Base-by-base conservation (phyloP, 1,140 invertebrate genomes). In the Platyscapa corneri region DNA sequence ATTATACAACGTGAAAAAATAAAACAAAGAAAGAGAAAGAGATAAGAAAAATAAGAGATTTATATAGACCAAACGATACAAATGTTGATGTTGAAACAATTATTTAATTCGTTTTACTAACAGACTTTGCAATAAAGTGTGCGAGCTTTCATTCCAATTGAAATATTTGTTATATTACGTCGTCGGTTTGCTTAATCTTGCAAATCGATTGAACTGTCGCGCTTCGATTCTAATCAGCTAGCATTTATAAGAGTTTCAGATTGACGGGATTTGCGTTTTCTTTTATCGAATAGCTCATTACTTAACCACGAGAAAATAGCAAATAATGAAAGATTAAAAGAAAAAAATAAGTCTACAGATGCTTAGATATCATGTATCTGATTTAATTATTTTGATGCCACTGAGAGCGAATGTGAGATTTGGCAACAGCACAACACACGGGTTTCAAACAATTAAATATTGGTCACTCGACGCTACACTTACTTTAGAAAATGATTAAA, bases 201-300 rank as follows among this genome's bases (percentile, higher is more conserved):
- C 70, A 81, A 65, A 49, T 65, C 46, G 67, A 82, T 75, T 74
- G 70, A 82, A 82, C 81, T 82, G 70, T 82, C 80, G 64, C 65
- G 37, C n/a, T 70, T 39, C 14, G 70, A 82, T 82, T 37, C 46
- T 75, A 82, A 82, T 82, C 81, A 34, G 67, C 32, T 56, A 39
- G 53, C 34, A 70, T 60, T 37, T 82, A 49, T 75, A 60, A 56
- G 49, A 27, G 46, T 30, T 72, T 49, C 18, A 6, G 30, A 72
- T 49, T 70, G 80, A 72, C 46, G 3, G 34, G 78, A 80, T 67
- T 67, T 80, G 56, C n/a, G 27, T 80, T 80, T 46, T 81, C 27
- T 53, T 34, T 81, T 72, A 67, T 49, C 53, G 7, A 42, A 53
- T 70, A 5, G 64, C 8, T 20, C 46, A 30, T 70, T 81, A 53